A percentile compares a stretch with the other conserved stretches of the same genome.
Evolutionary conservation across 2,888 invertebrate genomes (phyloP).

Genomic region (Drosophila affinis): DNA sequence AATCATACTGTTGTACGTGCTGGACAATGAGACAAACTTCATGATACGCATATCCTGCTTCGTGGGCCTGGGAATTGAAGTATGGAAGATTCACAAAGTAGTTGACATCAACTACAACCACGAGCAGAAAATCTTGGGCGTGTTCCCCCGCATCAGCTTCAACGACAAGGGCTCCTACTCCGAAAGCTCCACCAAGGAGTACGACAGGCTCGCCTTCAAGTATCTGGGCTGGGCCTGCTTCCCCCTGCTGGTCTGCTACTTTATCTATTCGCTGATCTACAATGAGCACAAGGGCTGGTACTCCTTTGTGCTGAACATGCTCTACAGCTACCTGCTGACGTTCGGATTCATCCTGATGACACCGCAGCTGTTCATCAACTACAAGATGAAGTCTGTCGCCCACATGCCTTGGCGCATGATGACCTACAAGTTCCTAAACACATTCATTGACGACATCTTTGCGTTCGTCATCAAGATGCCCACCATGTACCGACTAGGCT

Average conservation of each 20-base stretch:
- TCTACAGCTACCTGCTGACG: conserved; percentile 98
- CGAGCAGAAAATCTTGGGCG: conserved; percentile 89
- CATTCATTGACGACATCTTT: conserved; percentile 99
- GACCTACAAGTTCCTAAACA: conserved; percentile 99
- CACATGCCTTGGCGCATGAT: conserved; percentile 99
- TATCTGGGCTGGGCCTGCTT: conserved; percentile 98
- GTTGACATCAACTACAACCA: conserved; percentile 92
- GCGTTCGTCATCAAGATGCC: conserved; percentile 99
- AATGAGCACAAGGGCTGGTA: conserved; percentile 99
- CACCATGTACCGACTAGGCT: conserved; percentile 98
- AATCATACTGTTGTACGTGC: conserved; percentile 96
- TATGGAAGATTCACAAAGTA: conserved; percentile 99
- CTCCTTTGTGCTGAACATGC: conserved; percentile 97
- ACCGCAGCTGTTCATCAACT: conserved; percentile 99
- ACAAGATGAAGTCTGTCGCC: conserved; percentile 99
- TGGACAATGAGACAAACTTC: conserved; percentile 99
- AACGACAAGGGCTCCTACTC: conserved; percentile 98
- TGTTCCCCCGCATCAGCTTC: conserved; percentile 91
- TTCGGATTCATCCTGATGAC: conserved; percentile 99
- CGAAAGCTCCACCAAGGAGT: conserved; percentile 95
- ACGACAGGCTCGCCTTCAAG: conserved; percentile 97
- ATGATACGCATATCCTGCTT: conserved; percentile 97
- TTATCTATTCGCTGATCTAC: conserved; percentile 96
- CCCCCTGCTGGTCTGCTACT: conserved; percentile 96
- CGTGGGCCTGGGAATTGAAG: conserved; percentile 96